Conservation (phyloP, 2,888 invertebrate genomes). For the Pristionchus entomophagus region DNA sequence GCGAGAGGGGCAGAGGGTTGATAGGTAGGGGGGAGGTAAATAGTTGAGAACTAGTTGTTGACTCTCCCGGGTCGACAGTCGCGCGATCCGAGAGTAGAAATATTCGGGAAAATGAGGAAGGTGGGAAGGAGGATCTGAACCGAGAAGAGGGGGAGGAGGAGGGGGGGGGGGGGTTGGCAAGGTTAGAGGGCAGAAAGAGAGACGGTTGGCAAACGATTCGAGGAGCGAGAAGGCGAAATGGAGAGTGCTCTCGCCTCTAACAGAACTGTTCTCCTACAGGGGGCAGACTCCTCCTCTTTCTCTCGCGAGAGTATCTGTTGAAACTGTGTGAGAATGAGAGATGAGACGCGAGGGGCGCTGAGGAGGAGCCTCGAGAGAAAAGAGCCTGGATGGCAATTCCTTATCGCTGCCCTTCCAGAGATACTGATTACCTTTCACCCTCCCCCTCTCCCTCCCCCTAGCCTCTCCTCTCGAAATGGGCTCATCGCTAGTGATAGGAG, state of each 20-base stretch:
- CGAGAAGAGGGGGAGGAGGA: not conserved
- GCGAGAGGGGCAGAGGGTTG: not conserved
- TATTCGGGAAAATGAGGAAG: not conserved
- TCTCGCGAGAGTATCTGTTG: no score
- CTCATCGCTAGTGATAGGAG: not conserved
- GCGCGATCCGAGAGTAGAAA: not conserved
- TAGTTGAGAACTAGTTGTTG: conserved; percentile 43
- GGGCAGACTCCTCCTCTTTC: conserved; percentile 7
- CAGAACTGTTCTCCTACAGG: conserved; percentile 32
- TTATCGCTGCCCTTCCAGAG: conserved; percentile 16
- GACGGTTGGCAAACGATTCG: conserved; percentile 14
- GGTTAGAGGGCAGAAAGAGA: conserved; percentile 4
- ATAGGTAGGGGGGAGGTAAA: conserved; percentile 20
- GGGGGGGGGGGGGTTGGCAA: not conserved
- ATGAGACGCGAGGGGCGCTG: not conserved
- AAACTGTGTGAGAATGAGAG: no score
- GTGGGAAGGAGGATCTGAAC: not conserved
- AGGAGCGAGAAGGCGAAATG: conserved; percentile 2
- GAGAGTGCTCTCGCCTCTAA: not conserved
- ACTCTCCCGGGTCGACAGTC: not conserved
- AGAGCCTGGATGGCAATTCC: conserved; percentile 25
- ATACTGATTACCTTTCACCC: not conserved
- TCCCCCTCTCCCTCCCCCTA: not conserved
- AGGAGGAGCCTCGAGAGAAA: not conserved
- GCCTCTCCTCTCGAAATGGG: not conserved